phyloP scores from a whole-genome alignment of 2,888 invertebrate genomes.

The Drosophila neotestacea region DNA sequence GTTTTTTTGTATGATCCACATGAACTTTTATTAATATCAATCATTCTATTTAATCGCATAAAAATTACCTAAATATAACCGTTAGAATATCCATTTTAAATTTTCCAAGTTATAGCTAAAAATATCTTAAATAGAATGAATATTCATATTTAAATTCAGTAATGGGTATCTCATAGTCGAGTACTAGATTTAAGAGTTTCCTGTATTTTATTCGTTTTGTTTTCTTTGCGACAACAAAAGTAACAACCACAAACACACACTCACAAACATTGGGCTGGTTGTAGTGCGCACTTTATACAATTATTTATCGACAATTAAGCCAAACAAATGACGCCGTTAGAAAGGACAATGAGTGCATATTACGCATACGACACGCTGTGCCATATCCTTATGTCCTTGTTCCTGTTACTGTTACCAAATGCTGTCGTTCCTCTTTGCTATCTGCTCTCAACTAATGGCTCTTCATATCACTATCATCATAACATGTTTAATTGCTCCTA shows the following conservation, averaged over 20 bases:
- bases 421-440: not conserved
- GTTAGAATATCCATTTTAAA: too few relatives aligned
- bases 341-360: conserved; percentile 47
- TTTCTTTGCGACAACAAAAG: conserved; percentile 18
- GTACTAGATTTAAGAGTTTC: too few relatives aligned
- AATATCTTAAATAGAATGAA: too few relatives aligned
- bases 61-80: too few relatives aligned
- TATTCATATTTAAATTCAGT: too few relatives aligned
- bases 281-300: conserved; percentile 53
- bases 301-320: conserved; percentile 76
- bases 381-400: conserved; percentile 14
- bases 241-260: conserved; percentile 8
- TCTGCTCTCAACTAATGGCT: conserved; percentile 7
- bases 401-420: not conserved
- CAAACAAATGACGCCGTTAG: conserved; percentile 71
- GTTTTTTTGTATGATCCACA: too few relatives aligned
- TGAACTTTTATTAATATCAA: too few relatives aligned
- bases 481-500: conserved; percentile 7
- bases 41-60: too few relatives aligned
- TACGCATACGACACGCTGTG: conserved; percentile 64
- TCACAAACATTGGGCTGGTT: conserved; percentile 13
- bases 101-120: too few relatives aligned
- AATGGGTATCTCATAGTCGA: too few relatives aligned
- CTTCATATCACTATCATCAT: conserved; percentile 3
- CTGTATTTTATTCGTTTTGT: not conserved